Evolutionary conservation across 2,113 vertebrate species (phyloP).

Genomic region (Addax nasomaculatus): DNA sequence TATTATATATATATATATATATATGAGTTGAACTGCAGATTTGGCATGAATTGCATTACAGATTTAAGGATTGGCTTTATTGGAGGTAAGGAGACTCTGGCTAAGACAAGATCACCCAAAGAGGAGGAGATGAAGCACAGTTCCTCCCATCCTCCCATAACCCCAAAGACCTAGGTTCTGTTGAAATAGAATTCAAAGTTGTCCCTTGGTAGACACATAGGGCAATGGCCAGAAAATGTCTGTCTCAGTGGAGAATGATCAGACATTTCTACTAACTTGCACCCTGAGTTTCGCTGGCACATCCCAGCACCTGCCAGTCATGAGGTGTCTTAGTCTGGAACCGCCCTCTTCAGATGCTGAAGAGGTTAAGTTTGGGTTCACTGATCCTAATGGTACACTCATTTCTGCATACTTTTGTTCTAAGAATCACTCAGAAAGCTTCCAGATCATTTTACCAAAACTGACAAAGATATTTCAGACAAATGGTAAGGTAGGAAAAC

Average conservation of each 20-base stretch:
- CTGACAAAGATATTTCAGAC: neutral
- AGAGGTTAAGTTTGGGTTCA: neutral
- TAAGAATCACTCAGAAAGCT: too few relatives aligned
- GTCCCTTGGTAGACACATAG: neutral
- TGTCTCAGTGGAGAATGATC: neutral
- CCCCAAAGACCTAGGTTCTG: neutral
- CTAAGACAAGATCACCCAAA: neutral
- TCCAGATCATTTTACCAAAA: neutral
- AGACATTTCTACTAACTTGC: neutral
- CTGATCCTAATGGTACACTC: rapidly evolving
- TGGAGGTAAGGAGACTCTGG: neutral
- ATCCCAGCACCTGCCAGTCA: rapidly evolving
- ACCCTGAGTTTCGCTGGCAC: rapidly evolving
- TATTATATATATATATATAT: neutral
- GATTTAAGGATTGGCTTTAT: neutral
- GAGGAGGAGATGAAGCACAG: neutral
- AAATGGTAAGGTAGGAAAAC: neutral
- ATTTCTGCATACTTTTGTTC: neutral
- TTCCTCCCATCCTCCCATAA: rapidly evolving
- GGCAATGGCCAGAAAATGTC: neutral
- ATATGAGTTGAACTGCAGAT: neutral
- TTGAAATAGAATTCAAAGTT: neutral
- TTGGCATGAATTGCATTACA: neutral
- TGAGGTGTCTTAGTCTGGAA: rapidly evolving
- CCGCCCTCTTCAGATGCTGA: rapidly evolving